Base-by-base conservation (phyloP, 2,797 vertebrate genomes). In the Danio albolineatus region DNA sequence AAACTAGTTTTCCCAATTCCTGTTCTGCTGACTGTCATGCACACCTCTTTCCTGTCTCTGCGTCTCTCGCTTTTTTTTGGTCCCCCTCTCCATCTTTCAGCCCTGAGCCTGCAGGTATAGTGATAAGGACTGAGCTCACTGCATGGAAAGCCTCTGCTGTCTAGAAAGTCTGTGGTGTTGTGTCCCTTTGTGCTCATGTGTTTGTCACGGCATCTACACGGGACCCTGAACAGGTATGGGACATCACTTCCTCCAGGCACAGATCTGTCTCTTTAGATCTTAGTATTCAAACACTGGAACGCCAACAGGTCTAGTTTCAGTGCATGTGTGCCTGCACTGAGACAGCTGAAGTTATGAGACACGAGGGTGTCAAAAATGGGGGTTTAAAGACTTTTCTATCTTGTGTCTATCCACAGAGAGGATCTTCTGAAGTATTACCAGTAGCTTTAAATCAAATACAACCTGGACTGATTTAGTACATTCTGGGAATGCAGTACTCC, bases 1-100 rank as follows among this genome's bases (percentile, higher is more conserved):
- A 80, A 73, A 87, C 44, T 36, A 65, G 46, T 46, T 44, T 78
- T 74, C 14, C 39, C 56, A 53, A 65, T 69, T 65, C 19, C 44
- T 67, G 41, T 73, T 78, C 44, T 69, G 81, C 81, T 82, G 81
- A 82, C 76, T 56, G 71, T 70, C 70, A 69, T 73, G 19, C 21
- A 54, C 57, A 60, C 54, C 66, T 48, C 69, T 61, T 78, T 69
- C 41, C 76, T 62, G 71, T 70, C 48, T 69, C 56, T n/a, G 16
- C 39, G 10, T 72, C 41, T 44, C 65, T 46, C n/a, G 36, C 6
- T 41, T 62, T 79, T 3, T 28, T 28, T 28, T 28, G 28, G 28
- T 3, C 56, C 9, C 53, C 19, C 39, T 71, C 21, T 56, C 59
- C 13, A 43, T 65, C 54, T 56, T 61, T 49, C 43, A 46, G 46